A percentile compares a stretch with the other conserved stretches of the same genome.
Conservation (phyloP, 2,888 invertebrate genomes). For the Perithous albicinctus region DNA sequence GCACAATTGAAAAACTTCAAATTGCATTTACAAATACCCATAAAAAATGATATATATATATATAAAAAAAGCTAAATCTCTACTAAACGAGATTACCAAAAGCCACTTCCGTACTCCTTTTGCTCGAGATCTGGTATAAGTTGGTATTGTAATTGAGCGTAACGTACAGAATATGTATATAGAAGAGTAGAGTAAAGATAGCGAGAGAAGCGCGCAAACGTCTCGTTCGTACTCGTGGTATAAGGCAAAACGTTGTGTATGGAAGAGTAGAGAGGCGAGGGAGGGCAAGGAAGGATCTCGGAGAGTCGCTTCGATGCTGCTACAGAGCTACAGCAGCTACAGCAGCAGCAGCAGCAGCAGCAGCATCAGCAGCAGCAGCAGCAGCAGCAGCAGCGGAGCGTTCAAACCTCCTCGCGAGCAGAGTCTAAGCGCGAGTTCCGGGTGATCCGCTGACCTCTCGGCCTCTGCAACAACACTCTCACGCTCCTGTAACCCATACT, state of each 20-base stretch:
- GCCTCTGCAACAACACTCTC: slow-evolving; percentile 85
- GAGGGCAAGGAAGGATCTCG: slow-evolving; percentile 63
- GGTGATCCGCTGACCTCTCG: slow-evolving; percentile 85
- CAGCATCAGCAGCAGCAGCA: slow-evolving; percentile 30
- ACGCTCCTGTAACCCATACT: slow-evolving; percentile 85
- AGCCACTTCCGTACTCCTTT: slow-evolving; percentile 4
- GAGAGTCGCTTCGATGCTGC: slow-evolving; percentile 25
- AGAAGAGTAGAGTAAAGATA: slow-evolving; percentile 24
- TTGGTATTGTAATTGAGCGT: slow-evolving; percentile 65
- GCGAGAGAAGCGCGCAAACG: slow-evolving; percentile 44
- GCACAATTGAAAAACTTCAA: too few species aligned
- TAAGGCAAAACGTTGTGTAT: slow-evolving; percentile 63
- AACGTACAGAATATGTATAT: slow-evolving; percentile 38
- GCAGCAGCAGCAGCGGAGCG: slow-evolving; percentile 60
- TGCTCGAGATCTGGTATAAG: slow-evolving; percentile 57
- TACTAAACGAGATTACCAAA: background rate
- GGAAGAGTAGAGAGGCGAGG: slow-evolving; percentile 57
- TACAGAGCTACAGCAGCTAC: slow-evolving; percentile 51
- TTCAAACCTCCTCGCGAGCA: slow-evolving; percentile 66
- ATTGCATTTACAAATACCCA: too few species aligned
- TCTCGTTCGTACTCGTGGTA: slow-evolving; percentile 24
- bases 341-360: too few species aligned
- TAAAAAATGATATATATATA: too few species aligned
- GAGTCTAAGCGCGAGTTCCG: slow-evolving; percentile 83
- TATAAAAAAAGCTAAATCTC: too few species aligned